Evolutionary conservation across 2,888 invertebrate species (phyloP), one percentile per base, ranked within the genome.

Genomic region (Hirtodrosophila trivittata): DNA sequence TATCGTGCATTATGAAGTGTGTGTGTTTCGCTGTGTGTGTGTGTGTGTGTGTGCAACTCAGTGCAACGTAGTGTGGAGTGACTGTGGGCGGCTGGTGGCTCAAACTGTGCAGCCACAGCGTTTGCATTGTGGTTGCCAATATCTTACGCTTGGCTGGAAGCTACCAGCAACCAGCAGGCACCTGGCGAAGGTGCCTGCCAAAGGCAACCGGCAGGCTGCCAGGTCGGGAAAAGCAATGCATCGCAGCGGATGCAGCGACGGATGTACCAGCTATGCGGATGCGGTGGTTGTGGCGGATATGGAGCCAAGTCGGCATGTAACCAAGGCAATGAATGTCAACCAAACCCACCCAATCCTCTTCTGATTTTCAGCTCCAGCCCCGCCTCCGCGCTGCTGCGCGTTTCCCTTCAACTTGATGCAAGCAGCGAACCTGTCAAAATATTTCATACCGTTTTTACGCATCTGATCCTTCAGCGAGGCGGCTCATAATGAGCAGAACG

Each of bases 361-460:
- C n/a, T n/a, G n/a, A 12, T 16, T 4, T 32, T 32, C 6, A n/a
- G 32, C 32, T 7, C 32, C 32, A 3, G 3, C 10, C 3, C 32
- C 32, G 9, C 5, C 38, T 9, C 14, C 38, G 16, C 38, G n/a
- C 13, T 28, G 1, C 28, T 28, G 35, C 37, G 26, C 9, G 5
- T 25, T 7, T 33, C 32, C 12, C 41, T 52, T 51, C n/a, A n/a
- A n/a, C 37, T 54, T 28, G 18, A 21, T 3, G 18, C 18, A 21
- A 21, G 66, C 56, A 58, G 28, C 35, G 66, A 12, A 1, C 46
- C 59, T 52, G 60, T 54, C 77, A 50, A 59, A n/a, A 52, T 73
- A 77, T 59, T 66, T 77, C 66, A 81, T 70, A 65, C 56, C 59
- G 68, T 77, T 68, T 84, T 84, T 74, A 77, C 71, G 77, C 77